These are phyloP conservation scores for Crotalus viridis DNA, from an alignment of 2,113 vertebrate genomes.

Conservation along the genomic window DNA sequence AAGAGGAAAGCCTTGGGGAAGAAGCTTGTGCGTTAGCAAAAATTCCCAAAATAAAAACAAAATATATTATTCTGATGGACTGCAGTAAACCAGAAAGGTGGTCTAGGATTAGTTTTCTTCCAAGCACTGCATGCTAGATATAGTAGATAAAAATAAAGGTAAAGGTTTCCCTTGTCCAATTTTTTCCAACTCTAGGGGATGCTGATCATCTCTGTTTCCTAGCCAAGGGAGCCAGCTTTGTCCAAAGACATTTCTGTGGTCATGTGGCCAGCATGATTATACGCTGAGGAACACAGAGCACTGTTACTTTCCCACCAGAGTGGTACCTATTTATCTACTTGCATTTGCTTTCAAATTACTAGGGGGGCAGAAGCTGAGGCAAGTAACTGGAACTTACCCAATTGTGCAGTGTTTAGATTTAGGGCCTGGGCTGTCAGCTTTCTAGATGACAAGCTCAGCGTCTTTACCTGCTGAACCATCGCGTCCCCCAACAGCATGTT, in stretches of 20 bases:
- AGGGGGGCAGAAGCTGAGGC: background rate
- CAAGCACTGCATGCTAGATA: background rate
- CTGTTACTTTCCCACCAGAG: background rate
- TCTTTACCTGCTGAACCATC: background rate
- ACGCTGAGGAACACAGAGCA: background rate
- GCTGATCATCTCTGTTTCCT: background rate
- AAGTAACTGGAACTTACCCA: background rate
- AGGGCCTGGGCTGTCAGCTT: background rate
- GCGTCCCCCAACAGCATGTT: background rate
- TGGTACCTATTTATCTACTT: background rate
- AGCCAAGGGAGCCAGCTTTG: background rate
- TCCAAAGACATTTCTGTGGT: background rate
- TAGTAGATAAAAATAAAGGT: background rate
- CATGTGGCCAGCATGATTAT: background rate
- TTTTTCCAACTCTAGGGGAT: background rate
- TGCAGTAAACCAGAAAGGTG: slow-evolving; percentile 29
- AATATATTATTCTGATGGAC: background rate
- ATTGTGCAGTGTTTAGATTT: background rate
- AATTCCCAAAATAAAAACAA: background rate
- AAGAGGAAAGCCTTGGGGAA: background rate
- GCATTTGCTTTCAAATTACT: background rate
- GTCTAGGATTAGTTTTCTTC: background rate
- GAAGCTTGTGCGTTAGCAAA: slow-evolving; percentile 1
- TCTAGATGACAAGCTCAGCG: background rate
- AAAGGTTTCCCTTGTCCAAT: background rate